phyloP scores from a whole-genome alignment of 2,888 invertebrate species.

The Anthophora plumipes region DNA sequence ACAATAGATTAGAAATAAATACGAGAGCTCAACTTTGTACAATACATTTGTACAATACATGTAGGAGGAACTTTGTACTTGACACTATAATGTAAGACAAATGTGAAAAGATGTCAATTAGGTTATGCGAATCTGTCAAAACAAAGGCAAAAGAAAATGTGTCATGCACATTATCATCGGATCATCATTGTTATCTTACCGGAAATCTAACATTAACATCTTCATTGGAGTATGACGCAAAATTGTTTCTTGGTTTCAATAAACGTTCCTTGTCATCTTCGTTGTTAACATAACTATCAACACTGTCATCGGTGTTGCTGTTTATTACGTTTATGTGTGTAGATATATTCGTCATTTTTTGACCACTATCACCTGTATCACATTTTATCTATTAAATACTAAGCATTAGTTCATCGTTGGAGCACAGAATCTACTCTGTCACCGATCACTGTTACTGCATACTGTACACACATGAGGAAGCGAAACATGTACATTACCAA shows the following conservation, averaged over 20 bases:
- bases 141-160: not conserved
- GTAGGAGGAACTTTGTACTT: not conserved
- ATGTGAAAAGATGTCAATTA: not conserved
- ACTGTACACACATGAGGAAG: slow-evolving; percentile 4
- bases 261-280: slow-evolving; percentile 66
- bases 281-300: slow-evolving; percentile 31
- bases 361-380: not conserved
- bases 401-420: not conserved
- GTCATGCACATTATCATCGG: not conserved
- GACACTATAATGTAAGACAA: not conserved
- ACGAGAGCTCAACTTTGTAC: not conserved
- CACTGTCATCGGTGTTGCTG: slow-evolving; percentile 51
- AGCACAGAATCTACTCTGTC: not conserved
- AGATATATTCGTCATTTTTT: slow-evolving; percentile 64
- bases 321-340: slow-evolving; percentile 66
- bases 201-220: slow-evolving; percentile 77
- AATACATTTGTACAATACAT: not conserved
- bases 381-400: slow-evolving; percentile 1
- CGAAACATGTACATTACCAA: slow-evolving; percentile 11
- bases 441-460: not conserved
- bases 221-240: slow-evolving; percentile 78
- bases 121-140: slow-evolving; percentile 12
- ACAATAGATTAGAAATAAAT: slow-evolving; percentile 1
- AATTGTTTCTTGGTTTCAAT: slow-evolving; percentile 79
- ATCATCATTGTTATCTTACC: slow-evolving; percentile 64